Conservation (phyloP, 2,888 invertebrate species). For the Acanthosepion lycidas region DNA sequence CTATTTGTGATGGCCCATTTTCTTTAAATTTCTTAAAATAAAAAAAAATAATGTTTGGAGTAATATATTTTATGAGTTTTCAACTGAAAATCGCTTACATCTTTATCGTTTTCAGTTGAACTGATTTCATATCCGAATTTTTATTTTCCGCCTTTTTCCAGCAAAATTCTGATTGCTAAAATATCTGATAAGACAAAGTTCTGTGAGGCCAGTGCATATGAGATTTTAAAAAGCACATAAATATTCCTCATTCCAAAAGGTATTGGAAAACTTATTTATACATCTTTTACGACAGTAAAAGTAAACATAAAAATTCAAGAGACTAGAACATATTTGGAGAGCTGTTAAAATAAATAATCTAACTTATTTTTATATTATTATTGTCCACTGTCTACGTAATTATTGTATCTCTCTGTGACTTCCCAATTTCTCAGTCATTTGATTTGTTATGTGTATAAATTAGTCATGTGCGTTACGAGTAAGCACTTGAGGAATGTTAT, state of each 20-base stretch:
- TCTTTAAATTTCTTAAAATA: too few species aligned
- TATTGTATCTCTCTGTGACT: background rate
- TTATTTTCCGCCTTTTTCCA: background rate
- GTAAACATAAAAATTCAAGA: background rate
- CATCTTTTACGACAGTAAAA: background rate
- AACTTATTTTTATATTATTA: background rate
- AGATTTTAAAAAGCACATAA: background rate
- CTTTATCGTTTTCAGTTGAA: too few species aligned
- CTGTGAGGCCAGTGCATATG: background rate
- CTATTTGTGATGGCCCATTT: too few species aligned
- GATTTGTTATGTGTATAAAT: background rate
- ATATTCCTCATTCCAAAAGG: background rate
- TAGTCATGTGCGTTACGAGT: background rate
- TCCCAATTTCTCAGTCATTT: background rate
- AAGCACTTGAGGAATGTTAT: background rate
- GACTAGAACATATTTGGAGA: background rate
- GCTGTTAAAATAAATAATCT: background rate
- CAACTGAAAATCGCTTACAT: background rate
- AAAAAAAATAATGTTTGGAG: too few species aligned
- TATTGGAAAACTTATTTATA: background rate
- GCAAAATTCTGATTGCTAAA: background rate
- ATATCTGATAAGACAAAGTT: background rate
- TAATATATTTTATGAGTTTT: background rate
- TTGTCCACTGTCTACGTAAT: background rate
- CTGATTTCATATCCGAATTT: background rate